phyloP scores from a whole-genome alignment of 1,140 invertebrate species.

The Globodera rostochiensis region DNA sequence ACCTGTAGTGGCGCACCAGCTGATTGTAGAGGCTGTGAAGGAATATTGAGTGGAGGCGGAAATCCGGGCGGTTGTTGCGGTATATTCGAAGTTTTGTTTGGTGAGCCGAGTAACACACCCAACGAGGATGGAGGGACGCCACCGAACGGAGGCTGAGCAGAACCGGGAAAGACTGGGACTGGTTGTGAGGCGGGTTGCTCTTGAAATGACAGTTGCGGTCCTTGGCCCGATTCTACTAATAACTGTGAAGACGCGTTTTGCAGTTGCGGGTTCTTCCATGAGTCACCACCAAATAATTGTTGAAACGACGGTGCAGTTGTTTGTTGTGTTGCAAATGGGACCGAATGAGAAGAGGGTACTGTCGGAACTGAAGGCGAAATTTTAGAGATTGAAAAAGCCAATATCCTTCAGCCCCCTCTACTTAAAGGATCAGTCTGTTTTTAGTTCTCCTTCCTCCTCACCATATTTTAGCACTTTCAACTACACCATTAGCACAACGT shows the following conservation, averaged over 20 bases:
- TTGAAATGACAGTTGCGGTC: background rate
- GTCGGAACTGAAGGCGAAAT: conserved; percentile 1
- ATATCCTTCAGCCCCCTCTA: no score
- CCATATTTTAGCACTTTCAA: no score
- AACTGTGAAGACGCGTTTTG: background rate
- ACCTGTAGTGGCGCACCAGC: background rate
- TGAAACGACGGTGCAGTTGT: conserved; percentile 13
- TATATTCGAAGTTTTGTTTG: background rate
- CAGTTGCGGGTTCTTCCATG: conserved; percentile 18
- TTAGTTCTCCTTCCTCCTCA: no score
- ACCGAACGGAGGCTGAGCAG: background rate
- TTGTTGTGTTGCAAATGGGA: conserved; percentile 11
- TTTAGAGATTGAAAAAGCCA: background rate
- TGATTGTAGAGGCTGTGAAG: background rate
- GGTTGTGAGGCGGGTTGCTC: background rate
- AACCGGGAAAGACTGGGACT: background rate
- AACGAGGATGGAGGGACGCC: background rate
- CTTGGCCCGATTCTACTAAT: background rate
- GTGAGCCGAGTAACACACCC: background rate
- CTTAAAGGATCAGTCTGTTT: no score
- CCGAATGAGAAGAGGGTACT: background rate
- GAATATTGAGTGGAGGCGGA: background rate
- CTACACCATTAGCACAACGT: no score
- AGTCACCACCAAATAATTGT: conserved; percentile 30
- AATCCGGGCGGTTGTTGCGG: background rate